phyloP scores from a whole-genome alignment of 2,888 invertebrate species.

The Lottia gigantea region DNA sequence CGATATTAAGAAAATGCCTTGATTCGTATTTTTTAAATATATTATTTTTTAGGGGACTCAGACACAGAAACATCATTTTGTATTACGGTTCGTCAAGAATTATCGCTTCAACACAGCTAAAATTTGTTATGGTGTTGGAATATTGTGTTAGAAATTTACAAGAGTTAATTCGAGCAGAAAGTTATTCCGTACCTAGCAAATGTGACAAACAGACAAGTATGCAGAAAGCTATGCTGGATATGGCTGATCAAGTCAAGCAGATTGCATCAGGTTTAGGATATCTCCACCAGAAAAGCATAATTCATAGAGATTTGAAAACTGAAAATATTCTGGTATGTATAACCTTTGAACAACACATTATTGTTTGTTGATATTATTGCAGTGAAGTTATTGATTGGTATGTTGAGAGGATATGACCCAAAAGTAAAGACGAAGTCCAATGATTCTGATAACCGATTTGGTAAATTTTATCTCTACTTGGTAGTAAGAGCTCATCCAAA shows the following conservation, averaged over 20 bases:
- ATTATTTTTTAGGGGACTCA: conserved; percentile 43
- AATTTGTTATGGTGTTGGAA: conserved; percentile 60
- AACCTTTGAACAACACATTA: too few species aligned
- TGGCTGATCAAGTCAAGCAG: conserved; percentile 45
- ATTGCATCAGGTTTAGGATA: conserved; percentile 48
- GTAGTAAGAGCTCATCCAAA: too few species aligned
- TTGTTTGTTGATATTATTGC: too few species aligned
- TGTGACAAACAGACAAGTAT: conserved; percentile 28
- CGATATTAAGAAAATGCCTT: not conserved
- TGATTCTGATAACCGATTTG: not conserved
- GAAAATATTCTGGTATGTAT: conserved; percentile 59
- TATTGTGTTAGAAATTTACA: conserved; percentile 52
- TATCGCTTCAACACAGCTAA: conserved; percentile 35
- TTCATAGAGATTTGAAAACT: conserved; percentile 60
- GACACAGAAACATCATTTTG: conserved; percentile 52
- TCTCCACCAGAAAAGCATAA: conserved; percentile 52
- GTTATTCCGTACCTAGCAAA: conserved; percentile 22
- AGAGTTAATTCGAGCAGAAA: conserved; percentile 33
- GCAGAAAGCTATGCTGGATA: conserved; percentile 37
- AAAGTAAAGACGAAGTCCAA: not conserved
- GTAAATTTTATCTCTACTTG: too few species aligned
- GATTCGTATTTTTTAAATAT: not conserved
- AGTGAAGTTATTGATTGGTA: too few species aligned
- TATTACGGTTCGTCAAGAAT: conserved; percentile 53
- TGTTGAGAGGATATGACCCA: too few species aligned